Percentiles rank a stretch among this genome's conserved stretches.
These are phyloP conservation scores for Pao palembangensis DNA, from an alignment of 2,113 vertebrate species.

Conservation along the genomic window DNA sequence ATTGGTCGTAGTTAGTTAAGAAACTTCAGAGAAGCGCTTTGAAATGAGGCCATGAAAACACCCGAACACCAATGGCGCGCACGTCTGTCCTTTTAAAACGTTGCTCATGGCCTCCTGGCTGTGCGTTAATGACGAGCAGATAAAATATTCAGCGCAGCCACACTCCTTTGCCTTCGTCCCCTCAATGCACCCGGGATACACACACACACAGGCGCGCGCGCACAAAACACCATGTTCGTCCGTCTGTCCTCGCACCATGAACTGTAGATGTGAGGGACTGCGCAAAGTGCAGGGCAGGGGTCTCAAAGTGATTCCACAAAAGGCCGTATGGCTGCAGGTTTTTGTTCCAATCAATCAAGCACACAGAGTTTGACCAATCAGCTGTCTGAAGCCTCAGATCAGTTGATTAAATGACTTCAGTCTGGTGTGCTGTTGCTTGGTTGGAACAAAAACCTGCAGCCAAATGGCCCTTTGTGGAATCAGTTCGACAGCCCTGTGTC, in stretches of 20 bases:
- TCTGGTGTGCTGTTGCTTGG: no score
- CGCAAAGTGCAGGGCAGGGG: conserved; percentile 21
- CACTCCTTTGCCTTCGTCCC: conserved; percentile 36
- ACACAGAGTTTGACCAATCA: no score
- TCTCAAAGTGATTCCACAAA: no score
- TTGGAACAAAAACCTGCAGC: no score
- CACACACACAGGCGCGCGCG: conserved; percentile 6
- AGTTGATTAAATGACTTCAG: no score
- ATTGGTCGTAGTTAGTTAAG: conserved; percentile 37
- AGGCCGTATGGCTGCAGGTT: no score
- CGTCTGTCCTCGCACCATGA: background rate
- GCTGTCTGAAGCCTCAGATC: no score
- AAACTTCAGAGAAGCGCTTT: conserved; percentile 60
- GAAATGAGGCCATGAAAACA: conserved; percentile 59
- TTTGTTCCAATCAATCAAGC: no score
- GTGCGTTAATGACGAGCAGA: conserved; percentile 69
- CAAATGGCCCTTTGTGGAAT: no score
- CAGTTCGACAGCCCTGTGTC: no score
- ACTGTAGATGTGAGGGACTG: background rate
- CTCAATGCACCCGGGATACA: conserved; percentile 10
- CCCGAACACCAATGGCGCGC: conserved; percentile 44
- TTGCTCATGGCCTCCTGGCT: conserved; percentile 55
- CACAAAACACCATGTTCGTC: background rate
- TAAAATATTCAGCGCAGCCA: conserved; percentile 65
- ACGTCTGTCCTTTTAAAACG: conserved; percentile 60